A percentile compares a stretch with the other conserved stretches of the same genome.
These are phyloP conservation scores for Danio choprae DNA, from an alignment of 2,797 vertebrate genomes.

Conservation along the genomic window DNA sequence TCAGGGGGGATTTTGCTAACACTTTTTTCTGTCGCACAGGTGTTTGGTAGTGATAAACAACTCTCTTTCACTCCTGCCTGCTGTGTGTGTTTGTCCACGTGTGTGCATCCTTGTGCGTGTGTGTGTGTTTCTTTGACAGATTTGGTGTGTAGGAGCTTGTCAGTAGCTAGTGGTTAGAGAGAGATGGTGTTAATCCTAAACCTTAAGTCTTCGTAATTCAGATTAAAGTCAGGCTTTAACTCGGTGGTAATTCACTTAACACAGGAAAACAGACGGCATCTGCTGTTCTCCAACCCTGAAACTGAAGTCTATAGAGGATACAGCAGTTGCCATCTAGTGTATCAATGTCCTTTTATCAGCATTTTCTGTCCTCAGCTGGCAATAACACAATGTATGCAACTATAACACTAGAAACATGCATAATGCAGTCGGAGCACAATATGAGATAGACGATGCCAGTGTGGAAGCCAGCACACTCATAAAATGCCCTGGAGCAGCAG, in stretches of 20 bases:
- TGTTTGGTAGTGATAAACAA: slow-evolving; percentile 58
- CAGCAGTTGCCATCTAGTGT: slow-evolving; percentile 19
- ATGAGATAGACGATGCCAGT: background rate
- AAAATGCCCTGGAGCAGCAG: background rate
- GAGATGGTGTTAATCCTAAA: slow-evolving; percentile 55
- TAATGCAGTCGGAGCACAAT: slow-evolving; percentile 7
- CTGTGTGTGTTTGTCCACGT: slow-evolving; percentile 10
- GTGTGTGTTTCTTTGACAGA: slow-evolving; percentile 17
- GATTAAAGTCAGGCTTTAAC: slow-evolving; percentile 56
- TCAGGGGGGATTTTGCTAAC: slow-evolving; percentile 47
- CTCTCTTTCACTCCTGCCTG: slow-evolving; percentile 25
- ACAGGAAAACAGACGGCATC: slow-evolving; percentile 26
- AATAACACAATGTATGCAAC: background rate
- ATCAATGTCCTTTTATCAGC: slow-evolving; percentile 36
- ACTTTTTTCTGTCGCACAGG: slow-evolving; percentile 35
- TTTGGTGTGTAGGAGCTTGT: slow-evolving; percentile 46
- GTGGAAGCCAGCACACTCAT: slow-evolving; percentile 4
- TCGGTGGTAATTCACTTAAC: slow-evolving; percentile 58
- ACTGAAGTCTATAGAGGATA: slow-evolving; percentile 16
- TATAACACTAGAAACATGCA: slow-evolving; percentile 6
- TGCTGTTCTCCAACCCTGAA: slow-evolving; percentile 34
- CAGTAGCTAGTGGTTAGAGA: slow-evolving; percentile 42
- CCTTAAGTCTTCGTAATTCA: slow-evolving; percentile 53
- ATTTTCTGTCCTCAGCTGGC: slow-evolving; percentile 24
- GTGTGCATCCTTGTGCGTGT: slow-evolving; percentile 51